These are phyloP conservation scores for Lepus townsendii DNA, from an alignment of 2,797 vertebrate species.

Conservation along the genomic window DNA sequence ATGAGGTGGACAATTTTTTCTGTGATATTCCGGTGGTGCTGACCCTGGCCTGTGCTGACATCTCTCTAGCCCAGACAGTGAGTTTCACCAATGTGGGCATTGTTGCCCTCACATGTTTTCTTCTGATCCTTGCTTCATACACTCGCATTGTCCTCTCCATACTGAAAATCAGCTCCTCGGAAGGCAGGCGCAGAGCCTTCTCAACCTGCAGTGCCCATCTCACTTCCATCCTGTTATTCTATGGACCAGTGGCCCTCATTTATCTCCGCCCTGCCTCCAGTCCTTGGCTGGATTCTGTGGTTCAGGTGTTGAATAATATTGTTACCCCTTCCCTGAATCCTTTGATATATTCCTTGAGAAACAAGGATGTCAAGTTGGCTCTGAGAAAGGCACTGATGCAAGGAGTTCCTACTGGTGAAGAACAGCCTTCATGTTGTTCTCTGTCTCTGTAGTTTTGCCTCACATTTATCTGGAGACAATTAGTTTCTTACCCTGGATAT, in stretches of 20 bases:
- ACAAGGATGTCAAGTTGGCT: constrained; percentile 70
- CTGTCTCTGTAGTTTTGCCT: background rate
- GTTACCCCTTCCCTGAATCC: constrained; percentile 67
- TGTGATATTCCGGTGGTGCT: constrained; percentile 71
- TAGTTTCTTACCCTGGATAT: background rate
- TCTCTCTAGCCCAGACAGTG: constrained; percentile 61
- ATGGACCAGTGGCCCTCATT: constrained; percentile 74
- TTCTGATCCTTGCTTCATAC: constrained; percentile 66
- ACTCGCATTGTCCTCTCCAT: constrained; percentile 60
- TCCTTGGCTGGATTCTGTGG: constrained; percentile 69
- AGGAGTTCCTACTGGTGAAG: background rate
- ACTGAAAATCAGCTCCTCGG: constrained; percentile 66
- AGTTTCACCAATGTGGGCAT: constrained; percentile 65
- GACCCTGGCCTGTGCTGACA: constrained; percentile 68
- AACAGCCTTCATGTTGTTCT: background rate
- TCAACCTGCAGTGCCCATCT: constrained; percentile 79
- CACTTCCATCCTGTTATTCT: constrained; percentile 73
- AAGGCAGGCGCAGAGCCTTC: constrained; percentile 67
- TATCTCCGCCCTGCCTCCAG: constrained; percentile 74
- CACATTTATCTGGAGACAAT: background rate
- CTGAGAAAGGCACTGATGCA: constrained; percentile 48
- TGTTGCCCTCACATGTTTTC: constrained; percentile 47
- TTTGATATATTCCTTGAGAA: constrained; percentile 73
- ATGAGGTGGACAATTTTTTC: constrained; percentile 68
- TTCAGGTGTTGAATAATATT: constrained; percentile 75